A percentile compares a stretch with the other conserved stretches of the same genome.
Conservation (phyloP, 2,113 vertebrate genomes). For the Platichthys flesus region DNA sequence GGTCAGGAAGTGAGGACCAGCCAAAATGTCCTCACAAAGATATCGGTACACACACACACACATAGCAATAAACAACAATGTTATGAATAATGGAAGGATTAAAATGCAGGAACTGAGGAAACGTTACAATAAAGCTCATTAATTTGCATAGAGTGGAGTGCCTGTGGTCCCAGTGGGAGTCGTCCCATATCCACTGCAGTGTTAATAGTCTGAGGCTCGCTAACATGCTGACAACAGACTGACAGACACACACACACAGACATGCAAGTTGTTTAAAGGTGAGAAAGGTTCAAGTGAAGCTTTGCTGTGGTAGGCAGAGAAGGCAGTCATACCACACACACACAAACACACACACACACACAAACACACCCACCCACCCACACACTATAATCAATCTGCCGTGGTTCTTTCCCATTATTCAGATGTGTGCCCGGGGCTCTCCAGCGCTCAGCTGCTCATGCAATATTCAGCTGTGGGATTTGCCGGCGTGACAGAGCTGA, state of each 20-base stretch:
- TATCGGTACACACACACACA: not conserved
- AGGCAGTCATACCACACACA: not conserved
- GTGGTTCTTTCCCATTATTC: constrained; percentile 53
- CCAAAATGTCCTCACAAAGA: not conserved
- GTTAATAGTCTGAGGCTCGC: not conserved
- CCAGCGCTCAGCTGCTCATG: constrained; percentile 72
- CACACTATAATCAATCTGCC: constrained; percentile 43
- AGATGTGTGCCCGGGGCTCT: constrained; percentile 52
- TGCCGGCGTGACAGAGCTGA: constrained; percentile 56
- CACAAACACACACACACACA: constrained; percentile 15
- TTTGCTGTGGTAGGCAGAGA: constrained; percentile 3
- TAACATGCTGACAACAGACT: constrained; percentile 3
- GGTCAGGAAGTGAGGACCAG: not conserved
- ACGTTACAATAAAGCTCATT: not conserved
- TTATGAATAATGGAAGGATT: constrained; percentile 1
- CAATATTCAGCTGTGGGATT: constrained; percentile 78
- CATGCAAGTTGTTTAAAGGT: not conserved
- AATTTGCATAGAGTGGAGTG: not conserved
- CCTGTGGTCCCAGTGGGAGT: not conserved
- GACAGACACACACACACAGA: not conserved
- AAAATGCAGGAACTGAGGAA: not conserved
- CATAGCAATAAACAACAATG: not conserved
- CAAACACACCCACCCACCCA: constrained; percentile 25
- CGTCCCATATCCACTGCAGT: not conserved
- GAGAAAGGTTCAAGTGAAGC: constrained; percentile 7